Evolutionary conservation across 2,888 invertebrate species (phyloP).

Genomic region (Andrena hattorfiana): DNA sequence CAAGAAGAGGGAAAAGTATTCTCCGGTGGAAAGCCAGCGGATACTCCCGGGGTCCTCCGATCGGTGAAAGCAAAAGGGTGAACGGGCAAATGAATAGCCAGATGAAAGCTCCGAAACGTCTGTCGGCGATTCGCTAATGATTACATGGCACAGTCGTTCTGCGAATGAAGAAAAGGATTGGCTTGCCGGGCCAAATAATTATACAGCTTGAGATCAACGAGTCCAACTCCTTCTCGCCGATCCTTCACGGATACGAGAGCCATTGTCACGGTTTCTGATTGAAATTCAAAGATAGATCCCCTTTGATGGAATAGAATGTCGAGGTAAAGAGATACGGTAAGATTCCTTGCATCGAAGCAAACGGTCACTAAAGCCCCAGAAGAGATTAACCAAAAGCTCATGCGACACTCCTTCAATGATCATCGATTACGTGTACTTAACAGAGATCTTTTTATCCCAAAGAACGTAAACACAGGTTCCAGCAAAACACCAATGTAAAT

Average conservation of each 20-base stretch:
- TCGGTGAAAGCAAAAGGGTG: conserved; percentile 19
- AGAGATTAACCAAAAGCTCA: no score
- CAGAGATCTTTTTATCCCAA: no score
- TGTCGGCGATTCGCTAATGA: conserved; percentile 50
- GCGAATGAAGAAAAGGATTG: conserved; percentile 23
- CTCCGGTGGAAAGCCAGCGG: not conserved
- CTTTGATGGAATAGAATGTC: not conserved
- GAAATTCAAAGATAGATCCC: not conserved
- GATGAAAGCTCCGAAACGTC: conserved; percentile 36
- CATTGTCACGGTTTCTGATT: conserved; percentile 34
- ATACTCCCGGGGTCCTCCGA: conserved; percentile 11
- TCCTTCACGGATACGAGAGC: not conserved
- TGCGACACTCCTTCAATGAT: no score
- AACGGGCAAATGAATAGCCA: conserved; percentile 31
- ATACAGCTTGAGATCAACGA: conserved; percentile 33
- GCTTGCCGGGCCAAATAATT: conserved; percentile 38
- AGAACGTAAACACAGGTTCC: not conserved
- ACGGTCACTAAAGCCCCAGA: no score
- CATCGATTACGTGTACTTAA: no score
- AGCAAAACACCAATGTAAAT: not conserved
- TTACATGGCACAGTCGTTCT: conserved; percentile 22
- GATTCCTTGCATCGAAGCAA: no score
- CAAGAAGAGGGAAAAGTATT: conserved; percentile 1
- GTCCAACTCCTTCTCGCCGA: conserved; percentile 18
- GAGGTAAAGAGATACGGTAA: not conserved